phyloP scores from a whole-genome alignment of 1,140 invertebrate genomes.

The Amphibalanus amphitrite region DNA sequence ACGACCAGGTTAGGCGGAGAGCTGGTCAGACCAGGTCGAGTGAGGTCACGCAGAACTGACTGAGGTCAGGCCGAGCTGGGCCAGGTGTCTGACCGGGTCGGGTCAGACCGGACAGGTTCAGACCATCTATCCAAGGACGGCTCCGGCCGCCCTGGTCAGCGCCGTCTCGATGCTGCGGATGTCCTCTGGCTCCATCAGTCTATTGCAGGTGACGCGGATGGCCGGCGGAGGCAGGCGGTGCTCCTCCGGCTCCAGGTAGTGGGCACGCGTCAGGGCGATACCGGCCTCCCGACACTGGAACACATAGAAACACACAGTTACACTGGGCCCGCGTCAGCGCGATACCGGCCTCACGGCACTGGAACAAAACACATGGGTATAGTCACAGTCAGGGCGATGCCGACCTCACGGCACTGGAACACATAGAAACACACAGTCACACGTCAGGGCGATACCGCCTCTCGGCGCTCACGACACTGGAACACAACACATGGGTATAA shows the following conservation, averaged over 20 bases:
- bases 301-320: constrained; percentile 4
- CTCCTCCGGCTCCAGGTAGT: constrained; percentile 43
- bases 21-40: too few species aligned
- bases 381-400: constrained; percentile 36
- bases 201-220: constrained; percentile 37
- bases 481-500: background rate
- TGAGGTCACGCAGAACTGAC: too few species aligned
- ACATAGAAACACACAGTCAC: constrained; percentile 1
- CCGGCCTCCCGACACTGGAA: constrained; percentile 33
- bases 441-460: constrained; percentile 36
- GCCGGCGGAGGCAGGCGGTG: constrained; percentile 39
- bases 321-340: too few species aligned
- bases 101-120: too few species aligned
- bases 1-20: too few species aligned
- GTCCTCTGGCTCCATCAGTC: background rate
- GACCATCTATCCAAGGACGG: too few species aligned
- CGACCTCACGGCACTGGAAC: constrained; percentile 33
- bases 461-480: constrained; percentile 35
- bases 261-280: constrained; percentile 43
- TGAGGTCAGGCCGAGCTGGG: too few species aligned
- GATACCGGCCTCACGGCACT: constrained; percentile 37
- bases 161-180: background rate
- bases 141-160: background rate
- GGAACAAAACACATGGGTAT: background rate
- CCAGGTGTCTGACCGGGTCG: too few species aligned